Conservation (phyloP, 1,140 invertebrate genomes). For the Belonocnema kinseyi region DNA sequence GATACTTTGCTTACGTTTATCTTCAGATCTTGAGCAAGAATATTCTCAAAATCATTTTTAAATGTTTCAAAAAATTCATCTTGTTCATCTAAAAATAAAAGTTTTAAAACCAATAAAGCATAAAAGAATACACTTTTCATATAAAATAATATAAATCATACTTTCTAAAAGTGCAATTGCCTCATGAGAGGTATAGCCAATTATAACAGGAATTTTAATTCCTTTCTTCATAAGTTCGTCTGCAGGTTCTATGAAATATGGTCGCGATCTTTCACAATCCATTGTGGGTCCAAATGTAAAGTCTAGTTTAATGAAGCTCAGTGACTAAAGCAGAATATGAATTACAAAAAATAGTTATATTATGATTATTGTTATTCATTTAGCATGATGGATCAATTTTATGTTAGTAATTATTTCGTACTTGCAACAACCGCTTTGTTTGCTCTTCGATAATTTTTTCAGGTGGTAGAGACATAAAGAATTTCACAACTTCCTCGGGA, state of each 20-base stretch:
- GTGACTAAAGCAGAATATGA: not conserved
- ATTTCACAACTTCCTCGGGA: slow-evolving; percentile 77
- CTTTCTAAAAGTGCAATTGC: slow-evolving; percentile 71
- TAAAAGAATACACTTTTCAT: not conserved
- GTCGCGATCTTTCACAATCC: slow-evolving; percentile 48
- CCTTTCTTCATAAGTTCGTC: slow-evolving; percentile 63
- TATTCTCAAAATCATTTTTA: slow-evolving; percentile 75
- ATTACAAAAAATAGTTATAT: not conserved
- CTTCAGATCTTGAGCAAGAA: slow-evolving; percentile 80
- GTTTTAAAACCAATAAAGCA: not conserved
- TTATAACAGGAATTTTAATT: slow-evolving; percentile 76
- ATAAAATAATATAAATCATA: slow-evolving; percentile 39
- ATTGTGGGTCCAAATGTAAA: slow-evolving; percentile 43
- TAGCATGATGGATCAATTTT: no score
- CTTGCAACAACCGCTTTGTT: no score
- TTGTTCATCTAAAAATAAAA: slow-evolving; percentile 42
- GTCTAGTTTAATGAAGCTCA: not conserved
- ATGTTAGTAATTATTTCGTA: no score
- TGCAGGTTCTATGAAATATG: slow-evolving; percentile 62
- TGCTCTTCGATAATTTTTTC: slow-evolving; percentile 75
- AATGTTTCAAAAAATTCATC: slow-evolving; percentile 48
- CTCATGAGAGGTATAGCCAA: slow-evolving; percentile 78
- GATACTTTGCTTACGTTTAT: slow-evolving; percentile 67
- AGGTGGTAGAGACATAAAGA: slow-evolving; percentile 77
- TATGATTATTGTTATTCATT: no score